Percentiles rank a stretch among this genome's conserved stretches.
These are phyloP conservation scores for Parazoanthus swiftii DNA, from an alignment of 92 coral and sea anemone genomes.

Conservation along the genomic window DNA sequence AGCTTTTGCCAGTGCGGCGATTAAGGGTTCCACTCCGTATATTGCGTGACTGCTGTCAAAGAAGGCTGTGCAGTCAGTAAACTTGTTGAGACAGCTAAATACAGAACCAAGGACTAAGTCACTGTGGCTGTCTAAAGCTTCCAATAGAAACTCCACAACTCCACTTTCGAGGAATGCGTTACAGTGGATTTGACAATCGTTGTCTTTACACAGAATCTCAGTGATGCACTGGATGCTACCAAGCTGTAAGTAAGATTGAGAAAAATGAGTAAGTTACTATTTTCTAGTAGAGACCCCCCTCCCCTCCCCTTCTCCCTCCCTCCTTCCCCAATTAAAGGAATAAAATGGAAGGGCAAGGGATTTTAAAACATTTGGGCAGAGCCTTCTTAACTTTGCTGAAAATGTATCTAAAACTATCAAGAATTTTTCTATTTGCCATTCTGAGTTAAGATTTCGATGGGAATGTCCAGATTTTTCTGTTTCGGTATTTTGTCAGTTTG, in stretches of 20 bases:
- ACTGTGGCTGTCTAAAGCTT: constrained; percentile 74
- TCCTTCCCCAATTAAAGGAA: too few relatives aligned
- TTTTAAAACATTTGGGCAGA: too few relatives aligned
- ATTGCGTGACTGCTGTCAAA: constrained; percentile 76
- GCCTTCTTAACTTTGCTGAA: too few relatives aligned
- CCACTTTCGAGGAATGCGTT: constrained; percentile 57
- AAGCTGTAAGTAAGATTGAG: constrained; percentile 1
- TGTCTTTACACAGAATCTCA: constrained; percentile 50
- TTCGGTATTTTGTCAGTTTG: too few relatives aligned
- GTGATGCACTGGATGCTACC: constrained; percentile 74
- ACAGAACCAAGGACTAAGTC: constrained; percentile 78
- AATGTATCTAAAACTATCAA: too few relatives aligned
- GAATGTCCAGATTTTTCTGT: too few relatives aligned
- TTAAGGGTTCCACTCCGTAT: constrained; percentile 84
- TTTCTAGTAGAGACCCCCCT: too few relatives aligned
- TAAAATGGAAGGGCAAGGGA: too few relatives aligned
- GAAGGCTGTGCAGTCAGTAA: constrained; percentile 52
- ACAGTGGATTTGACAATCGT: constrained; percentile 35
- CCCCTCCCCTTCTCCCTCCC: too few relatives aligned
- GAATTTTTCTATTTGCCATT: too few relatives aligned
- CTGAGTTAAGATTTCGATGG: too few relatives aligned
- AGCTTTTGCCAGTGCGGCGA: constrained; percentile 64
- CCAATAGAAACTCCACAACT: constrained; percentile 79
- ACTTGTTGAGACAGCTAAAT: constrained; percentile 70
- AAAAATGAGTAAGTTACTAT: neutral